Evolutionary conservation across 1,140 invertebrate species (phyloP), one percentile per base, ranked within the genome.

Genomic region (Megalonaias nervosa): DNA sequence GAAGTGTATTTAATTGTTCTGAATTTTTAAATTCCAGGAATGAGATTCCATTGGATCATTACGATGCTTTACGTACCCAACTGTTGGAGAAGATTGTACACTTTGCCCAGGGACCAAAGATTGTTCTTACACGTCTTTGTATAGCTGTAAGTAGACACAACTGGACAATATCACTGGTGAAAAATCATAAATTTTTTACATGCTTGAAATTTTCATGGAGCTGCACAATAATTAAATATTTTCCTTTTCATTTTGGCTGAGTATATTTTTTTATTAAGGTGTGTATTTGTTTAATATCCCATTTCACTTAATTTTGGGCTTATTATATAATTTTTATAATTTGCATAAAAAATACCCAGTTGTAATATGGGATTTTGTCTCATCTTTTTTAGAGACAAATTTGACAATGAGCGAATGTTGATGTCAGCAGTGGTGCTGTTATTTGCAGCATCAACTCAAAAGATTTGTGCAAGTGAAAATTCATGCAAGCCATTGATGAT

Each of bases 81-180:
- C 92, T 98, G 66, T 91, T 97, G 16, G 93, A 95, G 84, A 93
- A 93, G 61, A 93, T 98, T 75, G 93, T 95, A 71, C 93, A 93
- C 77, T 96, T 95, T 90, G 81, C 87, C 23, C 93, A 93, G 26
- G 95, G 95, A 31, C 95, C 95, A 55, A 96, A 95, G 91, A 93
- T 97, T 82, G 94, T 98, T 65, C 92, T 96, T 17, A 96, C 95
- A 84, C 93, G 95, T 84, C 92, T 98, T 65, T 97, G 96, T 91
- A 95, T 97, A 84, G 94, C 95, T 88, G 96, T 97, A 92, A 94
- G 94, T 89, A 78, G 61, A 70, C 11, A 48, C 38, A 38, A 6
- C 38, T 38, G 9, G 9, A 3, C 9, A 38, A 6, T 38, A 6
- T 38, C 38, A 38, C 5, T 61, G 19, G 16, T 66, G 58, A 64